phyloP scores from a whole-genome alignment of 2,797 vertebrate species.

The Hapalemur alaotrensis region DNA sequence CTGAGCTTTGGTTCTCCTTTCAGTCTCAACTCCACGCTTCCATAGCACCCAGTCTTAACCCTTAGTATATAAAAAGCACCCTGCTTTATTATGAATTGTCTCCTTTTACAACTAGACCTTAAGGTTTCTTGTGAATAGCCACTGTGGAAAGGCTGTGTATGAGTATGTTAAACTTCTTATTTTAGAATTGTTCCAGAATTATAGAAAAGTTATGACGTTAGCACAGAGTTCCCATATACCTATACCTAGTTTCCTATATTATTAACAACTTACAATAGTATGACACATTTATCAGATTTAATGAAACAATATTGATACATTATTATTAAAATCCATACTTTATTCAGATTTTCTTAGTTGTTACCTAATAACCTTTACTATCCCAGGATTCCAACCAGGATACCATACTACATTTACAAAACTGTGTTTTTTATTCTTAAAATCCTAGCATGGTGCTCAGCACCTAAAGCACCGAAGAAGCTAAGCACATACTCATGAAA shows the following conservation, averaged over 20 bases:
- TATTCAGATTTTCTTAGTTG: neutral
- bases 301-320: neutral
- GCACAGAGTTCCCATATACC: neutral
- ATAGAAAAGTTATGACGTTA: neutral
- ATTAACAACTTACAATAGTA: neutral
- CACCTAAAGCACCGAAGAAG: neutral
- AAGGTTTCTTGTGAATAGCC: neutral
- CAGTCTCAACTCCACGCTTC: neutral
- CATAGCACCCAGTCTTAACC: neutral
- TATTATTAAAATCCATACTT: neutral
- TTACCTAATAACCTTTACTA: neutral
- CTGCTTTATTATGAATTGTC: neutral
- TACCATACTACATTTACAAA: neutral
- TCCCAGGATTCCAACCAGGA: neutral
- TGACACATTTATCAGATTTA: neutral
- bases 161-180: neutral
- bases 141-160: neutral
- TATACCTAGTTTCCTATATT: neutral
- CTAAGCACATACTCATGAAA: neutral
- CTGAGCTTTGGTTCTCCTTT: neutral
- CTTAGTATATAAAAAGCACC: neutral
- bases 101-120: neutral
- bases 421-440: neutral
- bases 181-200: slow-evolving; percentile 1
- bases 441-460: neutral